These are phyloP conservation scores for Zaprionus nigranus DNA, from an alignment of 1,140 invertebrate genomes.

Conservation along the genomic window DNA sequence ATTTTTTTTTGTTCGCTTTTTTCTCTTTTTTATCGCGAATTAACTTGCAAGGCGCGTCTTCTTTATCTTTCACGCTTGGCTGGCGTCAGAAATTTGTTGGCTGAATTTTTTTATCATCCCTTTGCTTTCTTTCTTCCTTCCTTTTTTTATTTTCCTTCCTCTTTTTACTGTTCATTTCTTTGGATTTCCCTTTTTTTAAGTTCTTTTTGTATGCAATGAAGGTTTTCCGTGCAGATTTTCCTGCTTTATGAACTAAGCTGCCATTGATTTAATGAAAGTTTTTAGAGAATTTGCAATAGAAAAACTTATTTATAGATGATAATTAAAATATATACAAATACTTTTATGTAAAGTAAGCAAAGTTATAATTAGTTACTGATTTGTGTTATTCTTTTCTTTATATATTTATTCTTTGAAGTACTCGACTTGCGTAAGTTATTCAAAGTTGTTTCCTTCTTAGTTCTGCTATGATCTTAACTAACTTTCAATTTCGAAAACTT, in stretches of 20 bases:
- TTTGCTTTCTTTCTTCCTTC: slow-evolving; percentile 32
- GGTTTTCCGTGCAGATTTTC: neutral
- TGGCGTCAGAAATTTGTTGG: slow-evolving; percentile 62
- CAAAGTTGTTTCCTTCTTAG: neutral
- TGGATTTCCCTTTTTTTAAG: slow-evolving; percentile 31
- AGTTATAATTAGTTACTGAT: neutral
- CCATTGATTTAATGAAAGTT: neutral
- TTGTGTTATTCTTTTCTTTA: neutral
- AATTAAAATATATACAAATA: neutral
- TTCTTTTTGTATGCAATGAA: slow-evolving; percentile 7
- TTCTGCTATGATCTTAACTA: neutral
- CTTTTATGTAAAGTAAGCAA: neutral
- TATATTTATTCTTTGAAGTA: neutral
- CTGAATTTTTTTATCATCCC: slow-evolving; percentile 44
- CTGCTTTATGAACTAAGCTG: neutral
- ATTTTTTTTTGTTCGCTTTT: slow-evolving; percentile 21
- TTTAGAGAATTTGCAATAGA: neutral
- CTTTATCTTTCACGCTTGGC: slow-evolving; percentile 67
- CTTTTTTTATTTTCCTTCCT: slow-evolving; percentile 46
- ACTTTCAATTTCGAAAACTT: neutral
- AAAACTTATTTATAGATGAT: neutral
- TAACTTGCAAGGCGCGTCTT: slow-evolving; percentile 37
- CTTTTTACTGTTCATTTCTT: slow-evolving; percentile 1
- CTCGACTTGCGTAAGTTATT: neutral
- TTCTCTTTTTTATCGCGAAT: slow-evolving; percentile 9